Evolutionary conservation across 2,888 invertebrate species (phyloP).

Genomic region (Autographa gamma): DNA sequence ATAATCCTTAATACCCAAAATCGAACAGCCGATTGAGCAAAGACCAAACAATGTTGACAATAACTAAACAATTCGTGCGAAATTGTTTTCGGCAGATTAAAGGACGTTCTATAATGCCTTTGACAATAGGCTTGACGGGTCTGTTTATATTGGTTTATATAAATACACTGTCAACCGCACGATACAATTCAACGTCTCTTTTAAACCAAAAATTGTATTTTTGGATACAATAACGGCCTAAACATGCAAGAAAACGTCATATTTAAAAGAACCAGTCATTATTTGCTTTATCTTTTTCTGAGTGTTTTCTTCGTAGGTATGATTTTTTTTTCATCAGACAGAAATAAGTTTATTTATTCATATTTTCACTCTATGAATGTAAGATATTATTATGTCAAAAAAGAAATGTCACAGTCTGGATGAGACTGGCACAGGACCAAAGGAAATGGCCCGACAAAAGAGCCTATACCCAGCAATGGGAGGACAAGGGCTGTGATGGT

Average conservation of each 20-base stretch:
- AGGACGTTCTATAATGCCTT: slow-evolving; percentile 72
- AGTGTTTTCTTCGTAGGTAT: not conserved
- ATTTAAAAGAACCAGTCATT: slow-evolving; percentile 61
- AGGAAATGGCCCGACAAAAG: too few species aligned
- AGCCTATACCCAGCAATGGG: too few species aligned
- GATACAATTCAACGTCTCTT: slow-evolving; percentile 71
- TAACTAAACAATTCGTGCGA: slow-evolving; percentile 56
- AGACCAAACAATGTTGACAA: slow-evolving; percentile 57
- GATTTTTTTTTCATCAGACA: too few species aligned
- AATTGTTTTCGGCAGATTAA: slow-evolving; percentile 78
- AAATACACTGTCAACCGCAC: slow-evolving; percentile 82
- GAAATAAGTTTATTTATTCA: too few species aligned
- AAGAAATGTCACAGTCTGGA: too few species aligned
- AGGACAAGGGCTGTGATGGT: too few species aligned
- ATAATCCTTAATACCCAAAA: slow-evolving; percentile 33
- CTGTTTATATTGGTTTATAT: slow-evolving; percentile 80
- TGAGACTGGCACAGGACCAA: too few species aligned
- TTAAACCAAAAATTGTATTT: slow-evolving; percentile 81
- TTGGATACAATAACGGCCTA: slow-evolving; percentile 71
- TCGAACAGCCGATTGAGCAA: slow-evolving; percentile 48
- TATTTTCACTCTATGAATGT: too few species aligned
- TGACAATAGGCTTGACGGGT: slow-evolving; percentile 71
- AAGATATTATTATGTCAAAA: too few species aligned
- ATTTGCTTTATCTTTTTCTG: slow-evolving; percentile 41
- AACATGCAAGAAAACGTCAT: slow-evolving; percentile 67